Base-by-base conservation (phyloP, 1,140 invertebrate species). In the Bactericera cockerelli region DNA sequence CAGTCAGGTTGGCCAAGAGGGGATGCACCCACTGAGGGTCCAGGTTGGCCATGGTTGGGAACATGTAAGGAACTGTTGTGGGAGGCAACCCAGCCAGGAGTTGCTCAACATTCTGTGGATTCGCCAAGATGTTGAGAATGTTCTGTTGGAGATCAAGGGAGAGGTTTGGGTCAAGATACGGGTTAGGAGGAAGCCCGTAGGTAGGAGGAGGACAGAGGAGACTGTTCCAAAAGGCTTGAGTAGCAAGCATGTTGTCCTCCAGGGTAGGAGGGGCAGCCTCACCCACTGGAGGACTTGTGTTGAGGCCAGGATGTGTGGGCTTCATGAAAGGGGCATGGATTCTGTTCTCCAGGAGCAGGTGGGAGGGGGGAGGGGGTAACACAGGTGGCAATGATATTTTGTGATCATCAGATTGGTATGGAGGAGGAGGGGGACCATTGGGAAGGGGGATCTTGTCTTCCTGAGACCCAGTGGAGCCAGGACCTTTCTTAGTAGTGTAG, bases 61-160 rank as follows among this genome's bases (percentile, higher is more conserved):
- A 59, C 39, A 56, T 53, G 61, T 59, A 63, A 58, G 63, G 57
- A 57, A 61, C 60, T 19, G 60, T 36, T 26, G 61, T 64, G 28
- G 66, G 65, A 26, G 63, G 65, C 26, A 63, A 63, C 57, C 64
- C 63, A 10, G 39, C 55, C 49, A 72, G 61, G 6, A 72, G 62
- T 58, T 70, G 67, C 26, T 67, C 65, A 55, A 71, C 62, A 59
- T 66, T 69, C 36, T 69, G 68, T 13, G 70, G 67, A 63, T 71
- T 71, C 53, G 59, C 70, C 24, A 72, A 59, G 6, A 72, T 55
- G 14, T 66, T 69, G 39, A 63, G 68, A 26, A 73, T 63, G 10
- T 69, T 68, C 39, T 67, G 66, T 60, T 71, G 68, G 25, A 71
- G 54, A 19, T 73, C 70, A 3, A 69, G 68, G n/a, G 64, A 56